Conservation (phyloP, 2,113 vertebrate species). For the Malurus melanocephalus region DNA sequence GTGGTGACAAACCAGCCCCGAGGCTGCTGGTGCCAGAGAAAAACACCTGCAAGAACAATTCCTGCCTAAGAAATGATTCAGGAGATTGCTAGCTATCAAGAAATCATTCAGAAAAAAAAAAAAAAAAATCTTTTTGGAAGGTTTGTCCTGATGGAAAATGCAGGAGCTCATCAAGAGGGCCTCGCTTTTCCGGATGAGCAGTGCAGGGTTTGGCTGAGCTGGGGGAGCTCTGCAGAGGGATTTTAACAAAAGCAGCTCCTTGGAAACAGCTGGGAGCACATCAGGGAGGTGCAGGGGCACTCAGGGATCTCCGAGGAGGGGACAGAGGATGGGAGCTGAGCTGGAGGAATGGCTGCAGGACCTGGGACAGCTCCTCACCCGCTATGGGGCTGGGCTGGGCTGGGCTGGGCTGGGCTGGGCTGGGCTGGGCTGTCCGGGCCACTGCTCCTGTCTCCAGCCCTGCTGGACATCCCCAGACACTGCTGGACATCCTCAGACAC, state of each 20-base stretch:
- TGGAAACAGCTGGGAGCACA: background rate
- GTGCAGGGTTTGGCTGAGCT: background rate
- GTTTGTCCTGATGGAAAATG: background rate
- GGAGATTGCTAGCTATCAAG: slow-evolving; percentile 14
- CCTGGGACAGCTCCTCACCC: background rate
- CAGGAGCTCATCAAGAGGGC: background rate
- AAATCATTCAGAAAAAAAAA: background rate
- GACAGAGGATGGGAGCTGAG: background rate
- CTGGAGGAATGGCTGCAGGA: background rate
- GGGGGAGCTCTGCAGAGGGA: background rate
- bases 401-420: background rate
- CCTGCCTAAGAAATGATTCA: background rate
- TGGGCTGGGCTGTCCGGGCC: background rate
- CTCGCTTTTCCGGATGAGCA: background rate
- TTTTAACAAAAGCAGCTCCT: slow-evolving; percentile 38
- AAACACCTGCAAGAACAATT: background rate
- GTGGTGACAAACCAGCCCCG: background rate
- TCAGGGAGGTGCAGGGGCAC: background rate
- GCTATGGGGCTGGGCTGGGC: background rate
- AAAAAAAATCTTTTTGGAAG: background rate
- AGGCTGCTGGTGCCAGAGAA: background rate
- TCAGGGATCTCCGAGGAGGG: background rate
- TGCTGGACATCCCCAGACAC: too few species aligned
- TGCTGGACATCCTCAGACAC: too few species aligned
- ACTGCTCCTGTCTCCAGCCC: background rate